Percentiles rank a stretch among this genome's conserved stretches.
Conservation (phyloP, 2,888 invertebrate genomes). For the Tortrix viridana region DNA sequence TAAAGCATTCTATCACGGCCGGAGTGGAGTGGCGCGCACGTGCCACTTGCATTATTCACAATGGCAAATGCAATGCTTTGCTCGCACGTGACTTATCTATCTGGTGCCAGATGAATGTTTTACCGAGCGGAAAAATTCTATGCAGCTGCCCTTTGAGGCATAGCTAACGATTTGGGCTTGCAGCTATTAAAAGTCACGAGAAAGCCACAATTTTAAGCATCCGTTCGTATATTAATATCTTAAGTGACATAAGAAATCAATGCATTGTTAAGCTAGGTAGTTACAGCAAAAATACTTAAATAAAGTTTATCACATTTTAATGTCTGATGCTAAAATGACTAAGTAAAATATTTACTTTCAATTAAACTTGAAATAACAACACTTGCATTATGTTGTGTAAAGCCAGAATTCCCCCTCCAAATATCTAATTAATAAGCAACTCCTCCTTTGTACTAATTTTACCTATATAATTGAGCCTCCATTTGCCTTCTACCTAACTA, state of each 20-base stretch:
- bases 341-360: too few relatives aligned
- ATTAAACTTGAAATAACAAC: too few relatives aligned
- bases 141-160: conserved; percentile 30
- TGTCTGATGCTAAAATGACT: too few relatives aligned
- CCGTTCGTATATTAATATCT: too few relatives aligned
- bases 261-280: too few relatives aligned
- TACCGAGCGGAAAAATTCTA: conserved; percentile 60
- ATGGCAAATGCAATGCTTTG: conserved; percentile 70
- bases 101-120: conserved; percentile 61
- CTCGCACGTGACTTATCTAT: conserved; percentile 74
- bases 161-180: background rate
- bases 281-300: too few relatives aligned
- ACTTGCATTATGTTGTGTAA: too few relatives aligned
- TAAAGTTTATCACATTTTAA: too few relatives aligned
- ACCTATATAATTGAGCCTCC: conserved; percentile 13
- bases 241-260: too few relatives aligned
- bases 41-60: conserved; percentile 76
- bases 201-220: too few relatives aligned
- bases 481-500: conserved; percentile 9
- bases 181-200: background rate
- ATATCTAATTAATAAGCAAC: background rate
- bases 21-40: conserved; percentile 57
- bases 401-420: too few relatives aligned
- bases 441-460: conserved; percentile 7
- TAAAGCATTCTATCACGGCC: conserved; percentile 65